phyloP scores from a whole-genome alignment of 1,140 invertebrate genomes.

The Linepithema humile region DNA sequence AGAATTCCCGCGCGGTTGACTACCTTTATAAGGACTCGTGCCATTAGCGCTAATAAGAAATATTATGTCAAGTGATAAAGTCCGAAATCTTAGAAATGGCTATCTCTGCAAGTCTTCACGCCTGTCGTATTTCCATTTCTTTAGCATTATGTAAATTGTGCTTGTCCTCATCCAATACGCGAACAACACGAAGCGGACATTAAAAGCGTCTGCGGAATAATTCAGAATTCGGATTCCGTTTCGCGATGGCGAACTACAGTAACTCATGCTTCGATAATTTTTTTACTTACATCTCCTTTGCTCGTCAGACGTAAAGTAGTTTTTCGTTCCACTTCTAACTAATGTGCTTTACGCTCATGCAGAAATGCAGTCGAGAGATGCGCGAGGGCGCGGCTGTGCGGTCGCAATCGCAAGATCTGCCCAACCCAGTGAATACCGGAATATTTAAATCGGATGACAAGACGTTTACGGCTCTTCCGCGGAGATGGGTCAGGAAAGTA shows the following conservation, averaged over 20 bases:
- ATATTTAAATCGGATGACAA: conserved; percentile 68
- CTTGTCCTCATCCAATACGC: neutral
- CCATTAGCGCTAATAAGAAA: neutral
- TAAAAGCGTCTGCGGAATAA: neutral
- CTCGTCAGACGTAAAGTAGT: neutral
- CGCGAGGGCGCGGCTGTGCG: conserved; percentile 55
- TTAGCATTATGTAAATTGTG: neutral
- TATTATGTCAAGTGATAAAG: neutral
- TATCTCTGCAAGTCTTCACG: neutral
- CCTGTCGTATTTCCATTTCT: neutral
- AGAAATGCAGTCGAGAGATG: conserved; percentile 1
- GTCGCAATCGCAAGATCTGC: conserved; percentile 50
- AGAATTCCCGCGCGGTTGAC: neutral
- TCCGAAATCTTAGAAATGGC: neutral
- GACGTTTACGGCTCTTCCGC: conserved; percentile 68
- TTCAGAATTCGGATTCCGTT: neutral
- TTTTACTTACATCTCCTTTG: neutral
- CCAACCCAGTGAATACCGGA: conserved; percentile 61
- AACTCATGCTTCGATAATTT: neutral
- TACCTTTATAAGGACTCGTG: neutral
- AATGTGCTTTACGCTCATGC: neutral
- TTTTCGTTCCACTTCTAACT: neutral
- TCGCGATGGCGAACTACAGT: neutral
- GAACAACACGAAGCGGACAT: neutral
- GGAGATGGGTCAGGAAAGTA: conserved; percentile 63